Base-by-base conservation (phyloP, 2,888 invertebrate genomes). In the Kuschelorhynchus macadamiae region DNA sequence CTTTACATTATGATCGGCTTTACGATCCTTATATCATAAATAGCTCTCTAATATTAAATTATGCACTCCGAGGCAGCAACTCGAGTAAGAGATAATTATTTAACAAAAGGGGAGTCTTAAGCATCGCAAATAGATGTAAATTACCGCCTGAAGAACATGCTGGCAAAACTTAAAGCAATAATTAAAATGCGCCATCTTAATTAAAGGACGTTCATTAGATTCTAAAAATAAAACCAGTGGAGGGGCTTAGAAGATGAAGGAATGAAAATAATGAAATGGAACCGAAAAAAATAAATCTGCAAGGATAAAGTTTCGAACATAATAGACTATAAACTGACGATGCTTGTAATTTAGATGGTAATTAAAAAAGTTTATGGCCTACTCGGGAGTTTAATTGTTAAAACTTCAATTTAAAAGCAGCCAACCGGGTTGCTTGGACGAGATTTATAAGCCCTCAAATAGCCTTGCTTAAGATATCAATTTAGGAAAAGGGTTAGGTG, bases 241-340 rank as follows among this genome's bases (percentile, higher is more conserved):
- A 49, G 16, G 18, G 25, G 32, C 50, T 60, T 60, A 49, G 12
- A 16, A 17, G 9, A 14, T n/a, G n/a, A n/a, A n/a, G 11, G 18
- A 14, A 18, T 12, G 32, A 20, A 42, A 62, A 52, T 30, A 20
- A 12, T 12, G 17, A 33, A 17, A 39, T 20, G 32, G 36, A 18
- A 12, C n/a, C n/a, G 18, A 20, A 60, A 66, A 65, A 66, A 66
- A 53, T 59, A 66, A 66, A 60, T 46, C 66, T 60, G 39, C 12
- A 16, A 21, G 49, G 21, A 30, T 32, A 49, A 64, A 52, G 52
- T 52, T 49, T 17, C 52, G 33, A 52, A 65, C 65, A 65, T 65
- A 65, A 65, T 66, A 60, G 66, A 50, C 60, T 66, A 60, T 60
- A 66, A 66, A 60, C 66, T 50, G 65, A 65, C 57, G 65, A 65